Evolutionary conservation across 2,888 invertebrate genomes (phyloP).

Genomic region (Phyllotreta striolata): DNA sequence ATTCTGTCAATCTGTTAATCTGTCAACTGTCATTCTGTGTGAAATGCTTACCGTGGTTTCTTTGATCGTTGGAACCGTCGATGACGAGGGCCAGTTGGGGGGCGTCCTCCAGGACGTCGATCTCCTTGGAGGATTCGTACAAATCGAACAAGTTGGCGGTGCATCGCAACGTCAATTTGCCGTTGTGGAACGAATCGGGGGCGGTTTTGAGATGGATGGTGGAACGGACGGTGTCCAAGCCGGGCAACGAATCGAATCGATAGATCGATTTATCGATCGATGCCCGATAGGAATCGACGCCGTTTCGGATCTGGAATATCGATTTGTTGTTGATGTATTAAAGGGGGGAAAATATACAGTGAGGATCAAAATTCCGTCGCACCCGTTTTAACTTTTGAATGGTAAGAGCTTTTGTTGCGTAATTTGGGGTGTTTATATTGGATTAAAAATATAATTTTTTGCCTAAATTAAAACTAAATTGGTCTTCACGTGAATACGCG

Average conservation of each 20-base stretch:
- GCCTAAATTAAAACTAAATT: no score
- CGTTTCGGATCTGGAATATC: conserved; percentile 13
- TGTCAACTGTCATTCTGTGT: conserved; percentile 14
- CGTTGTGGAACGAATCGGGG: conserved; percentile 55
- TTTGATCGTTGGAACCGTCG: conserved; percentile 30
- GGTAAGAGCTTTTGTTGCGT: no score
- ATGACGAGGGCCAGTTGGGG: conserved; percentile 51
- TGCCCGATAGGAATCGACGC: background rate
- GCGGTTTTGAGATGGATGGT: conserved; percentile 53
- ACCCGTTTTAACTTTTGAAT: no score
- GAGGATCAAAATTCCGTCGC: no score
- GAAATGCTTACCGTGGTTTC: conserved; percentile 27
- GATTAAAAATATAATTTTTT: no score
- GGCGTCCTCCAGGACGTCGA: conserved; percentile 56
- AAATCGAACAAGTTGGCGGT: conserved; percentile 56
- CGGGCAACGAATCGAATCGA: conserved; percentile 53
- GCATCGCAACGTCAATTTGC: conserved; percentile 56
- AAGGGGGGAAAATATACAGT: no score
- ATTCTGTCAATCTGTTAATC: background rate
- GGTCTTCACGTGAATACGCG: no score
- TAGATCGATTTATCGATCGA: conserved; percentile 40
- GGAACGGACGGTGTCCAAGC: conserved; percentile 55
- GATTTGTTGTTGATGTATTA: no score
- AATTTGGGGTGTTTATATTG: no score
- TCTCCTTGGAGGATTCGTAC: conserved; percentile 53